Conservation (phyloP, 2,888 invertebrate species). For the Pimpla rufipes region DNA sequence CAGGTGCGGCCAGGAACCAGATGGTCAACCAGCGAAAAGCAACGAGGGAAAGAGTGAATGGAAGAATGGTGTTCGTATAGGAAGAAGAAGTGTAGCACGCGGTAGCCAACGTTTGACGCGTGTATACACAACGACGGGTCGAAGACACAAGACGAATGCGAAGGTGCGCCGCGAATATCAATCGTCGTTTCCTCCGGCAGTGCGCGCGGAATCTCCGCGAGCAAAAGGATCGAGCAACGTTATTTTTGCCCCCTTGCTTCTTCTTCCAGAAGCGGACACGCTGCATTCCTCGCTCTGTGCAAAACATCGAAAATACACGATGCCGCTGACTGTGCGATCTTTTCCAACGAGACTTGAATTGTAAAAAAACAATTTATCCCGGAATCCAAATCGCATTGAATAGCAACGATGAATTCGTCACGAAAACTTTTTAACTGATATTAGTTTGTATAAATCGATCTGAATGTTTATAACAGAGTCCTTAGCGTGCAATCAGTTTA, state of each 20-base stretch:
- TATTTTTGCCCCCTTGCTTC: slow-evolving; percentile 2
- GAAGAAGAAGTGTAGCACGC: not conserved
- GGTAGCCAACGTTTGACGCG: too few relatives aligned
- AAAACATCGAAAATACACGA: slow-evolving; percentile 67
- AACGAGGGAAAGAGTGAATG: slow-evolving; percentile 42
- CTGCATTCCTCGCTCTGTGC: not conserved
- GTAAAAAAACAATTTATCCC: too few relatives aligned
- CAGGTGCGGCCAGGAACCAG: slow-evolving; percentile 46
- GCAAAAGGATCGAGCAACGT: not conserved
- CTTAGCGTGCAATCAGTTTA: too few relatives aligned
- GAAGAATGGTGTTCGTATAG: slow-evolving; percentile 12
- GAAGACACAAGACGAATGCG: slow-evolving; percentile 60
- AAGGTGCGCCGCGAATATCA: slow-evolving; percentile 66
- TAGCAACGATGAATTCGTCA: too few relatives aligned
- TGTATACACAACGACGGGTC: not conserved
- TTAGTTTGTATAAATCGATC: too few relatives aligned
- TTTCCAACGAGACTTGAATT: slow-evolving; percentile 77
- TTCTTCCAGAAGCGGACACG: too few relatives aligned
- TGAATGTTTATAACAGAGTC: too few relatives aligned
- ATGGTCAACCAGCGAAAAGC: slow-evolving; percentile 45
- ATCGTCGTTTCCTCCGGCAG: slow-evolving; percentile 56
- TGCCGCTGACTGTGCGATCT: slow-evolving; percentile 83
- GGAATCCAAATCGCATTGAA: too few relatives aligned
- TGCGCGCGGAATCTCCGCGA: not conserved
- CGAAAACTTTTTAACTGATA: too few relatives aligned